Conservation (phyloP, 2,113 vertebrate species). For the Catharus bicknelli region DNA sequence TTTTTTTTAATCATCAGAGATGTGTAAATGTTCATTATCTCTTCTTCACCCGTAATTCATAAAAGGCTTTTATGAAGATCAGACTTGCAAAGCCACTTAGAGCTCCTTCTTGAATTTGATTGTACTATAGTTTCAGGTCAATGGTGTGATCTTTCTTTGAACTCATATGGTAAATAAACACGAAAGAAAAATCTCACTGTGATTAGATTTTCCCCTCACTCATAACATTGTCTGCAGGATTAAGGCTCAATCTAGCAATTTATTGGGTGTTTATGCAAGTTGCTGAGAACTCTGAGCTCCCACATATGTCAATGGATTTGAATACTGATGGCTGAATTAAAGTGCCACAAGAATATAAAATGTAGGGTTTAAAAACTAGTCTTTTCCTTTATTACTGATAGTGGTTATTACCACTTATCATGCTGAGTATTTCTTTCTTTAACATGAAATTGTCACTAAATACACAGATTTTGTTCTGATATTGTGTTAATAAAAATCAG, state of each 20-base stretch:
- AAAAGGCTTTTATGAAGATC: slow-evolving; percentile 16
- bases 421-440: not conserved
- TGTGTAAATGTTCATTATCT: not conserved
- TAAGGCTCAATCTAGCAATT: slow-evolving; percentile 26
- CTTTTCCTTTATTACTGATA: slow-evolving; percentile 1
- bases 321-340: slow-evolving; percentile 50
- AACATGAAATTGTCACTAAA: not conserved
- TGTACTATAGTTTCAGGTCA: slow-evolving; percentile 19
- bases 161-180: slow-evolving; percentile 30
- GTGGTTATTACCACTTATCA: slow-evolving; percentile 6
- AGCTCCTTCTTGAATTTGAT: slow-evolving; percentile 5
- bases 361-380: slow-evolving; percentile 2
- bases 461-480: not conserved
- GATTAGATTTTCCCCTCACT: slow-evolving; percentile 14
- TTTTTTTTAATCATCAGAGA: not conserved
- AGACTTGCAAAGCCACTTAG: not conserved
- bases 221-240: slow-evolving; percentile 23
- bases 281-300: slow-evolving; percentile 7
- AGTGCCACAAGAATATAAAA: not conserved
- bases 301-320: slow-evolving; percentile 30
- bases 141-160: slow-evolving; percentile 5
- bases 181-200: not conserved
- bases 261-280: slow-evolving; percentile 18
- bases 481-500: not conserved
- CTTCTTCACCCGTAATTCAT: not conserved